Percentiles rank a stretch among this genome's conserved stretches.
phyloP scores from a whole-genome alignment of 1,140 invertebrate species.

The Eufriesea mexicana region DNA sequence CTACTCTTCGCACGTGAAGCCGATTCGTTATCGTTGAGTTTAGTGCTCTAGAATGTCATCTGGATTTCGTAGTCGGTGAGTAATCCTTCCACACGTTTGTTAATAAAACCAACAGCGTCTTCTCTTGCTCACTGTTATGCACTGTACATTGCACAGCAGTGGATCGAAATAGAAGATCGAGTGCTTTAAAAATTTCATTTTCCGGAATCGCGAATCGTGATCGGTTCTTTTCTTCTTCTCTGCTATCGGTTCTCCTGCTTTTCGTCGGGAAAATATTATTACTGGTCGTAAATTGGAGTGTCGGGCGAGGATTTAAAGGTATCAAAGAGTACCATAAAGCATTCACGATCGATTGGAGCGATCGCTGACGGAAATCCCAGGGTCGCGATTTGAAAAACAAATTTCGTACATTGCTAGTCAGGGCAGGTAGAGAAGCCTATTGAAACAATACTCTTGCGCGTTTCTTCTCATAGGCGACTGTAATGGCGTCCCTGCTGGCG shows the following conservation, averaged over 20 bases:
- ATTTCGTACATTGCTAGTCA: slow-evolving; percentile 33
- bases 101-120: not conserved
- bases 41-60: slow-evolving; percentile 49
- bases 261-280: not conserved
- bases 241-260: not conserved
- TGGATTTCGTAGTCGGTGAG: slow-evolving; percentile 41
- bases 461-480: slow-evolving; percentile 13
- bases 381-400: slow-evolving; percentile 37
- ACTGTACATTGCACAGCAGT: too few relatives aligned
- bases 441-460: slow-evolving; percentile 19
- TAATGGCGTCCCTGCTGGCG: slow-evolving; percentile 39
- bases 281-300: not conserved
- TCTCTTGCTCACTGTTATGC: not conserved
- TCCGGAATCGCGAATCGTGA: not conserved
- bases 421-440: slow-evolving; percentile 24
- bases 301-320: not conserved
- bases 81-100: slow-evolving; percentile 15
- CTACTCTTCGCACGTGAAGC: not conserved
- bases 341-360: slow-evolving; percentile 16
- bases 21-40: not conserved
- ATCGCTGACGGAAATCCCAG: not conserved
- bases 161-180: not conserved
- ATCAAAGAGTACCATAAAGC: not conserved
- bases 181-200: not conserved
- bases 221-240: not conserved